Conservation (phyloP, 1,140 invertebrate genomes). For the Temnothorax nylanderi region DNA sequence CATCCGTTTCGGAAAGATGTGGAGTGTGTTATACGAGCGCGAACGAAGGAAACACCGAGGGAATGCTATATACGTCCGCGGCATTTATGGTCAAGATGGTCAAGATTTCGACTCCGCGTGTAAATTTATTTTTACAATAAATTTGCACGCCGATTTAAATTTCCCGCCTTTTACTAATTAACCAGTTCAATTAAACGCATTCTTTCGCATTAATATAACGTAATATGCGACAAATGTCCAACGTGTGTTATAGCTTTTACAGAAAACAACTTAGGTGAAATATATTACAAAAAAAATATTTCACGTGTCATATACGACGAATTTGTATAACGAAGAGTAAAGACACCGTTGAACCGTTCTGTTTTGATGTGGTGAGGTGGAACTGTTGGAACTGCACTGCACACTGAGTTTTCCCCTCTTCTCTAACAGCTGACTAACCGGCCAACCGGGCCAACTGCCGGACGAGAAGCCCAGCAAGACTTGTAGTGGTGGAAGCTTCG, state of each 20-base stretch:
- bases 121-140: no score
- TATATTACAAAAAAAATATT: no score
- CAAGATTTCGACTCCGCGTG: not conserved
- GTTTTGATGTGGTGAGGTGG: not conserved
- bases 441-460: not conserved
- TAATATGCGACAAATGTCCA: no score
- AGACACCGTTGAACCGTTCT: not conserved
- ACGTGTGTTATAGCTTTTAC: no score
- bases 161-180: not conserved
- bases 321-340: not conserved
- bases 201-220: no score
- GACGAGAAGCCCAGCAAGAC: not conserved
- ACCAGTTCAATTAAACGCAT: no score
- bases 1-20: not conserved
- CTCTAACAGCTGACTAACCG: not conserved
- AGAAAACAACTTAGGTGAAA: no score
- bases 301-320: not conserved
- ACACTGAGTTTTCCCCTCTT: not conserved
- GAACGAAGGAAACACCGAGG: not conserved
- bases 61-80: not conserved
- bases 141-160: not conserved
- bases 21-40: not conserved
- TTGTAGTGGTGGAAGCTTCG: not conserved
- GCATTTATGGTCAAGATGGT: not conserved
- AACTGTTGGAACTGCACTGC: not conserved